Conservation (phyloP, 2,113 vertebrate genomes). For the Brachypodius melanocephalos region DNA sequence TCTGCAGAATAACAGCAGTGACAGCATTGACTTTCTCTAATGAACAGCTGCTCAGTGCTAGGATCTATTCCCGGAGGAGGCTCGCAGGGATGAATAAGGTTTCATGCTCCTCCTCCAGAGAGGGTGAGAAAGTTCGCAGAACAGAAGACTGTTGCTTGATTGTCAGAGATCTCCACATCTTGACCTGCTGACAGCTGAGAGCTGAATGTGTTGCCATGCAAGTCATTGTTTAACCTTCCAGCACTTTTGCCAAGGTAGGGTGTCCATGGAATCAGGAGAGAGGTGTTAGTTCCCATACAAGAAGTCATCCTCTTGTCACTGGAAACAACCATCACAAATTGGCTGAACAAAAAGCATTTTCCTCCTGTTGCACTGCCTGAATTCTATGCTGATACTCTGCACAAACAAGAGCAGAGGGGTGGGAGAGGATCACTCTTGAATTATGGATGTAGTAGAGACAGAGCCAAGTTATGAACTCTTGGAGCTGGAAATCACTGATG, state of each 20-base stretch:
- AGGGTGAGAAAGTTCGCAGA: conserved; percentile 63
- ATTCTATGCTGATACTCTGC: background rate
- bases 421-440: background rate
- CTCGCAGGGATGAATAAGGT: conserved; percentile 38
- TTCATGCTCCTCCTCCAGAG: conserved; percentile 57
- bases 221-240: conserved; percentile 34
- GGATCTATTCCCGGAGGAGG: conserved; percentile 35
- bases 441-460: conserved; percentile 3
- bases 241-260: background rate
- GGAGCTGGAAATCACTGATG: background rate
- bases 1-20: conserved; percentile 60
- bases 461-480: background rate
- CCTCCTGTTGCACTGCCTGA: background rate
- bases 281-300: conserved; percentile 2
- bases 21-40: conserved; percentile 64
- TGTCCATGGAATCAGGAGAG: background rate
- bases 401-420: background rate
- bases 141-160: conserved; percentile 25
- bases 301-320: conserved; percentile 22
- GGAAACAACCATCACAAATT: background rate
- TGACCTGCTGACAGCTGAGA: conserved; percentile 27
- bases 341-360: background rate
- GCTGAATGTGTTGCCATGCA: background rate
- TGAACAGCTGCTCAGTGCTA: conserved; percentile 63
- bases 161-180: conserved; percentile 10